phyloP scores from a whole-genome alignment of 1,140 invertebrate genomes.

The Anoplolepis gracilipes region DNA sequence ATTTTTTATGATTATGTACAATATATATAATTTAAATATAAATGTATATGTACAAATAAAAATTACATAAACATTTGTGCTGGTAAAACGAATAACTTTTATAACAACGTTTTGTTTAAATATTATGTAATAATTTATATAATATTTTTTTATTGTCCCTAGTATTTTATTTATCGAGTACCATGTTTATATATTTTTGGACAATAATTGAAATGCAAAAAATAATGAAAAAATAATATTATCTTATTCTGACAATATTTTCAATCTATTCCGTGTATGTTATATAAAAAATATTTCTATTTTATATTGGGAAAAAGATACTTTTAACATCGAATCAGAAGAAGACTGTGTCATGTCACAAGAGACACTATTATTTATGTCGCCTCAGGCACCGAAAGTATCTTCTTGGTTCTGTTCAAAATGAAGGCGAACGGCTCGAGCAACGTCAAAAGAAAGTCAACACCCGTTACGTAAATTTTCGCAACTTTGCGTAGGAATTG shows the following conservation, averaged over 20 bases:
- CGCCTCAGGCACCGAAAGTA: conserved; percentile 23
- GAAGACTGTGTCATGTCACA: not conserved
- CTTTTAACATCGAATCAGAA: conserved; percentile 1
- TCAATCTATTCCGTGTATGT: not conserved
- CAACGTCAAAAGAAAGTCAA: conserved; percentile 41
- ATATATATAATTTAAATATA: not conserved
- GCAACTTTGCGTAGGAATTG: conserved; percentile 23
- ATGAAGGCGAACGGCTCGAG: not conserved
- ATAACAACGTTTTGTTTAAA: not conserved
- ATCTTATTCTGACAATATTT: not conserved
- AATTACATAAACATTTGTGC: not conserved
- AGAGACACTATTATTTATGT: conserved; percentile 42
- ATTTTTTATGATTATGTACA: too few relatives aligned
- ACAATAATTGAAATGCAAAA: not conserved
- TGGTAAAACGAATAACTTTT: not conserved
- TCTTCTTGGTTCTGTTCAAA: conserved; percentile 30
- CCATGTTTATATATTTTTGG: not conserved
- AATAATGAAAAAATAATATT: not conserved
- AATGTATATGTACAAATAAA: not conserved
- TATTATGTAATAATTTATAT: too few relatives aligned
- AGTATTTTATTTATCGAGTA: not conserved
- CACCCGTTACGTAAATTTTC: conserved; percentile 57
- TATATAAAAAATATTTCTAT: not conserved
- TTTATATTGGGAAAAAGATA: not conserved
- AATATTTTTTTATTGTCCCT: too few relatives aligned